Conservation (phyloP, 2,797 vertebrate genomes). For the Pristis pectinata region DNA sequence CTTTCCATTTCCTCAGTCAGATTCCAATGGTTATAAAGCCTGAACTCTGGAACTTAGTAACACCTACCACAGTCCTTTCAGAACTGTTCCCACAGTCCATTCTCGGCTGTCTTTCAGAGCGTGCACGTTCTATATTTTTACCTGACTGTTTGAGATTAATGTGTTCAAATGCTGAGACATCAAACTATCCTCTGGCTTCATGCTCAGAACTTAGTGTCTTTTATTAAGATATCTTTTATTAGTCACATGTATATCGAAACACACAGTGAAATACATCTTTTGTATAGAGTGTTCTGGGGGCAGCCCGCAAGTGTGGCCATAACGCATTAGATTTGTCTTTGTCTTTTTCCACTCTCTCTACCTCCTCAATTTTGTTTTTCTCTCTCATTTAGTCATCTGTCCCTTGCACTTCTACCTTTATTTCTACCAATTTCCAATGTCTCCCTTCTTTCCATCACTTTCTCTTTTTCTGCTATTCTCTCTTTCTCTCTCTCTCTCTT, state of each 20-base stretch:
- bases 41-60: neutral
- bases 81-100: neutral
- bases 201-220: neutral
- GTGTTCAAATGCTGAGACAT: neutral
- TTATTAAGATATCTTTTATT: neutral
- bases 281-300: too few relatives aligned
- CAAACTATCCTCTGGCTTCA: neutral
- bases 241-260: too few relatives aligned
- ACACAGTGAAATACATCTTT: too few relatives aligned
- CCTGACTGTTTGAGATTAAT: neutral
- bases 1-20: conserved; percentile 38
- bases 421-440: neutral
- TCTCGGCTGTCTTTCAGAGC: neutral
- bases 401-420: too few relatives aligned
- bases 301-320: too few relatives aligned
- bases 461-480: conserved; percentile 39
- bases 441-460: conserved; percentile 39
- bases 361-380: neutral
- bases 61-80: conserved; percentile 15
- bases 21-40: neutral
- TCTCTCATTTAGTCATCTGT: neutral
- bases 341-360: neutral
- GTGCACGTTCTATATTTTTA: neutral
- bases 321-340: neutral
- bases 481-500: conserved; percentile 44